Base-by-base conservation (phyloP, 2,888 invertebrate species). In the Cephus pulcher region DNA sequence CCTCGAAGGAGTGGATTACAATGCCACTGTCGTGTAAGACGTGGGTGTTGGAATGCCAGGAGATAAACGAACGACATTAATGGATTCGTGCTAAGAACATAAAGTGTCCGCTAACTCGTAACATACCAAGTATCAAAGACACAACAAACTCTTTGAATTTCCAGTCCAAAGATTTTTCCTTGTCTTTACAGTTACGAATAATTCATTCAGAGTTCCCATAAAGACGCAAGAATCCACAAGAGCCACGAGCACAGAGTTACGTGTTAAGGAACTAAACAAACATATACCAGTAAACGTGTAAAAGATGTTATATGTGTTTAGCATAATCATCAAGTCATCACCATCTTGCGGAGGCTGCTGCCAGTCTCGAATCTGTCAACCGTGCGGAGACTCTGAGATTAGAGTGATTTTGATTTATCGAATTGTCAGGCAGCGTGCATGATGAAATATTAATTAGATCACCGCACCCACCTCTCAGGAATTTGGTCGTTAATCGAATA, bases 401-500 rank as follows among this genome's bases (percentile, higher is more conserved):
- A 15, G 32, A 71, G 34, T 34, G 71, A 71, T 30, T 71, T 71
- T 71, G 71, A 71, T 71, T 71, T 71, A 71, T 71, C 34, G 32
- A 71, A 71, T 33, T 71, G 33, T 71, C 71, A 9, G 33, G 12
- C 23, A 71, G 4, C 71, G 12, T 71, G 33, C 32, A 32, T 33
- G 12, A 71, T 71, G 71, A 71, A 71, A 71, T 71, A 71, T 71
- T 71, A 71, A 71, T 71, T 71, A 34, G 71, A 71, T 71, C 32
- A 71, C 71, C 33, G 71, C 71, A 71, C 34, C 56, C 34, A 71
- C 33, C 23, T 33, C 32, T 71, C 32, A 71, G 71, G 32, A 71
- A 71, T 71, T 34, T 32, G 12, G 11, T 9, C 70, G 70, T 70
- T 33, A 33, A 32, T 33, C 70, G 32, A 34, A 71, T 71, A 71